Base-by-base conservation (phyloP, 37 sponge, comb jelly and placozoan species). In the Corticium candelabrum region DNA sequence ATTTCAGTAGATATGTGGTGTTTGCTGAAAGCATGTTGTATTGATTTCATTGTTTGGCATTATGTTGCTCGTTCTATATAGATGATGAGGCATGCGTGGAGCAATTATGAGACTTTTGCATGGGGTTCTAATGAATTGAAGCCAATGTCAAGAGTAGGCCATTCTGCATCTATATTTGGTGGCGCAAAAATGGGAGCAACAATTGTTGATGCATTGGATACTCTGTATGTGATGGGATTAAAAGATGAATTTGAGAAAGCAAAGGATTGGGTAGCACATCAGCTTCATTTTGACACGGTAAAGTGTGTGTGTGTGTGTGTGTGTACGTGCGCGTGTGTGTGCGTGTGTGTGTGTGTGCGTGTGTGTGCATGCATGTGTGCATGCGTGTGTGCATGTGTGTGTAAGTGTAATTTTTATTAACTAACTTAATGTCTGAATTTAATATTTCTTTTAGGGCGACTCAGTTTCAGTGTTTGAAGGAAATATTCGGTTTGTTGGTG, bases 61-160 rank as follows among this genome's bases (percentile, higher is more conserved):
- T n/a, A n/a, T n/a, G n/a, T n/a, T n/a, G n/a, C n/a, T n/a, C n/a
- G n/a, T 50, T 50, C 21, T 50, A 21, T 50, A 27, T 50, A 92
- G 91, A 94, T 94, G 95, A 86, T 86, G 69, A 36, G 78, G 40
- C 95, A 91, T 81, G 95, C 95, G 32, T 94, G 95, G 95, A 32
- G 68, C 38, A 84, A 82, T 21, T 94, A 94, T 74, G 89, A 37
- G 37, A 62, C 74, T 40, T 94, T 85, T 35, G 88, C 95, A 5
- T 91, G 82, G 84, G 95, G 95, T n/a, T 80, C 87, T 57, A 94
- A 91, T 77, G 95, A 94, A 39, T 67, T 94, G 79, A 84, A 84
- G 32, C 95, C 95, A 0, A 77, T 88, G 0, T 37, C 87, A 30
- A 87, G 77, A 37, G 3, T 67, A 15, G 89, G 91, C 0, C 95